Evolutionary conservation across 2,888 invertebrate genomes (phyloP).

Genomic region (Cephus sareptanus): DNA sequence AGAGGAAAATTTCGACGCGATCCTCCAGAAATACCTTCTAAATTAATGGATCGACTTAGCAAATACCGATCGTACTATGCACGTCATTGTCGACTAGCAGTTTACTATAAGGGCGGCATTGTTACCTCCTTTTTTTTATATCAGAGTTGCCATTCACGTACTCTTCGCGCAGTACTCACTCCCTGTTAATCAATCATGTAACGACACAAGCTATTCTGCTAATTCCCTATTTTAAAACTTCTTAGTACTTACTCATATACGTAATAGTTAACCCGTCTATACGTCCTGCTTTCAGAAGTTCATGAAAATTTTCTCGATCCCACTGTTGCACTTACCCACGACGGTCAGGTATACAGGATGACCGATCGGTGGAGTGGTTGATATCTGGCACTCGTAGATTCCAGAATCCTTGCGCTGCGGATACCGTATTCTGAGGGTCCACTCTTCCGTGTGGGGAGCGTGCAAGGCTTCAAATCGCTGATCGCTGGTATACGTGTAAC

Average conservation of each 20-base stretch:
- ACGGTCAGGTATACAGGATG: constrained; percentile 82
- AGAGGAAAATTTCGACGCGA: background rate
- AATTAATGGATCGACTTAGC: constrained; percentile 6
- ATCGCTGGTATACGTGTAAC: constrained; percentile 81
- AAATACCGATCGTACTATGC: constrained; percentile 9
- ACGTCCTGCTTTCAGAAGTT: background rate
- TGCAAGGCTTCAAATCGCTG: constrained; percentile 87
- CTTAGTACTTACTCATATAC: background rate
- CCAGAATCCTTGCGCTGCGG: constrained; percentile 79
- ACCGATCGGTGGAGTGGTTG: constrained; percentile 86
- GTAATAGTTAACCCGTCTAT: background rate
- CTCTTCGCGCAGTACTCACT: no score
- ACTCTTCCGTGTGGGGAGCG: constrained; percentile 85
- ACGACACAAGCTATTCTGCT: background rate
- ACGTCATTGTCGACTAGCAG: constrained; percentile 4
- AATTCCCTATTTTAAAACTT: background rate
- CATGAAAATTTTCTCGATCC: background rate
- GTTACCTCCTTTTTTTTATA: no score
- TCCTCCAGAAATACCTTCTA: constrained; percentile 2
- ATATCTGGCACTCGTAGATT: constrained; percentile 89
- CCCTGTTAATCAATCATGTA: background rate
- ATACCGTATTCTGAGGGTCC: constrained; percentile 81
- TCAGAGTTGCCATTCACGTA: no score
- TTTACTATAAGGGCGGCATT: no score
- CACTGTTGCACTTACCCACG: constrained; percentile 72